Base-by-base conservation (phyloP, 2,888 invertebrate species). In the Drosophila yooni region DNA sequence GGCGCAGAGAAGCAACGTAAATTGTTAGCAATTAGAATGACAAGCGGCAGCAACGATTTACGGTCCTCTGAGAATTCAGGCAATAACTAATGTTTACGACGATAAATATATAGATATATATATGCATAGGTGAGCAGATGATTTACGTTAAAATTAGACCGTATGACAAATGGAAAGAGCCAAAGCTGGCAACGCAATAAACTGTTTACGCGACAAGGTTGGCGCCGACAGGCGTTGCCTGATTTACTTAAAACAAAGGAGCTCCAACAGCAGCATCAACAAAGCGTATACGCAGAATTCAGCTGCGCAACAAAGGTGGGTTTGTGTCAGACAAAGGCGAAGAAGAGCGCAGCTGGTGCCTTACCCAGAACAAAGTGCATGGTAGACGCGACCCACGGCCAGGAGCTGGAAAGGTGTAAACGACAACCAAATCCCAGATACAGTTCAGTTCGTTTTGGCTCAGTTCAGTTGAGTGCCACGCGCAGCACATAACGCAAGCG, bases 131-230 rank as follows among this genome's bases (percentile, higher is more conserved):
- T 81, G 36, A 56, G 74, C 82, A 65, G 36, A 68, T 82, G 70
- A 74, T 75, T 61, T 68, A 66, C 31, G 53, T 78, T 89, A 89
- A 74, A 88, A 88, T 82, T 89, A 81, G 54, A 36, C 36, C 6
- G 60, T 57, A 71, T 78, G 82, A 82, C 81, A 82, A 77, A 82
- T 73, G 62, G 59, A 15, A 54, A 38, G 43, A 70, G 60, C 8
- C 36, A 59, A 64, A 62, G 56, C 63, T 58, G 63, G 70, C 71
- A 89, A 81, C 85, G 89, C 89, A 89, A 89, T 88, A 89, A 84
- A 77, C 70, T 73, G 74, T 74, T 70, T 77, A 84, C 76, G 84
- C 85, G 88, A 89, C 84, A 89, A 85, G 89, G 89, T 73, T 87
- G 82, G 34, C 40, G 46, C 48, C 31, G 31, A 66, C 50, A 64